Evolutionary conservation across 1,140 invertebrate species (phyloP).

Genomic region (Drosophila nigromelanica): DNA sequence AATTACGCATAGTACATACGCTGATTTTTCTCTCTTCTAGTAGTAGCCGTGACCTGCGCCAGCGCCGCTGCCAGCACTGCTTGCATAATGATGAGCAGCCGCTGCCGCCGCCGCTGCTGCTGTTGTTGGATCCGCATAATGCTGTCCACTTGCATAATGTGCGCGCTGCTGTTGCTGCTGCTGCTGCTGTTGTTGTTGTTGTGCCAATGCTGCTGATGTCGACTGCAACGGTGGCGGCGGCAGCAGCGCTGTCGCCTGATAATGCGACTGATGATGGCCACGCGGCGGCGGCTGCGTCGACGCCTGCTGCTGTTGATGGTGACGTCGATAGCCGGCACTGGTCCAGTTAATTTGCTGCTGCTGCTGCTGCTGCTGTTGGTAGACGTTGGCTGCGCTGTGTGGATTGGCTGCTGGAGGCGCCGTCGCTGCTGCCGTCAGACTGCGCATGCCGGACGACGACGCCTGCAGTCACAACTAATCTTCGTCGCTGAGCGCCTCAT

Average conservation of each 20-base stretch:
- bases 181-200: constrained; percentile 42
- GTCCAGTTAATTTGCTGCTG: constrained; percentile 34
- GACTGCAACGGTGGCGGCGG: constrained; percentile 55
- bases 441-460: constrained; percentile 68
- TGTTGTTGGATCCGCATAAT: constrained; percentile 34
- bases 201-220: constrained; percentile 25
- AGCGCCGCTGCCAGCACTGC: constrained; percentile 15
- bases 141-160: constrained; percentile 17
- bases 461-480: constrained; percentile 87
- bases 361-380: constrained; percentile 30
- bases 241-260: constrained; percentile 39
- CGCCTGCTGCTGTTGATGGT: constrained; percentile 43
- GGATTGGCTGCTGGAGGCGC: constrained; percentile 56
- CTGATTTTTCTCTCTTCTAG: constrained; percentile 8
- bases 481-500: constrained; percentile 94
- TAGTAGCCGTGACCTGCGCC: constrained; percentile 43
- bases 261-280: constrained; percentile 43
- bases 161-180: constrained; percentile 12
- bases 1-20: constrained; percentile 15
- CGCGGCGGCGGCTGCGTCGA: constrained; percentile 26
- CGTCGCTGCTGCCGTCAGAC: constrained; percentile 61
- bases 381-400: constrained; percentile 40
- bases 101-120: constrained; percentile 31
- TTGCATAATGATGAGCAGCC: constrained; percentile 44
- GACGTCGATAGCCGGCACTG: constrained; percentile 25